A percentile compares a stretch with the other conserved stretches of the same genome.
phyloP scores from a whole-genome alignment of 2,113 vertebrate species.

The Oceanodroma tethys region DNA sequence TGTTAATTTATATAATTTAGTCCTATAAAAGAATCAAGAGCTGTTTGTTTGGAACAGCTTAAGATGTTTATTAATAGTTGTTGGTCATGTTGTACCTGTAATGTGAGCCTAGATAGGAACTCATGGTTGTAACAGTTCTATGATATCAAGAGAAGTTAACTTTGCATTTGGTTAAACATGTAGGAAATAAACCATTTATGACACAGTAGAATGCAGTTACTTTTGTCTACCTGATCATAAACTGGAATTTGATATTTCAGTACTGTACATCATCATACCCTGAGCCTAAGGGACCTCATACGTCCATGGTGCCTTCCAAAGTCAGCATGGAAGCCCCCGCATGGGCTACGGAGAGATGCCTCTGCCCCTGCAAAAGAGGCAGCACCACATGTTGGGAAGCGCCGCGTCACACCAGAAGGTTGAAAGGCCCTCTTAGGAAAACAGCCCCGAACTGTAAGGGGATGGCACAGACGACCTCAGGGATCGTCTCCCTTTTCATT shows the following conservation, averaged over 20 bases:
- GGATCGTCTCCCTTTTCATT: neutral
- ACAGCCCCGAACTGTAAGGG: neutral
- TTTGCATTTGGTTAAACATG: neutral
- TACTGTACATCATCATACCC: neutral
- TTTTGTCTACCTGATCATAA: neutral
- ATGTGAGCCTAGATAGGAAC: neutral
- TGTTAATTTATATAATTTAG: neutral
- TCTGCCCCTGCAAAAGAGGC: neutral
- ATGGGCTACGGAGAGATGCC: rapidly evolving
- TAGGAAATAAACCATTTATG: neutral
- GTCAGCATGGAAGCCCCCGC: rapidly evolving
- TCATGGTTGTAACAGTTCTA: neutral
- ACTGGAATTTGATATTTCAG: neutral
- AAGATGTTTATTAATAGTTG: neutral
- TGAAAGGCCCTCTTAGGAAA: neutral
- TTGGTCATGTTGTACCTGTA: neutral
- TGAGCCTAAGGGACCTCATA: neutral
- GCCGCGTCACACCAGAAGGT: rapidly evolving
- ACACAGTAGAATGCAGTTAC: neutral
- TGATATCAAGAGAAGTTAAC: neutral
- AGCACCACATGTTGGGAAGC: neutral
- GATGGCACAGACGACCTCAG: neutral
- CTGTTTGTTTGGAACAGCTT: neutral
- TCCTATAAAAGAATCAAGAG: neutral
- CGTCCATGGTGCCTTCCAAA: rapidly evolving